Conservation (phyloP, 2,797 vertebrate genomes). For the Pseudocheirus occidentalis region DNA sequence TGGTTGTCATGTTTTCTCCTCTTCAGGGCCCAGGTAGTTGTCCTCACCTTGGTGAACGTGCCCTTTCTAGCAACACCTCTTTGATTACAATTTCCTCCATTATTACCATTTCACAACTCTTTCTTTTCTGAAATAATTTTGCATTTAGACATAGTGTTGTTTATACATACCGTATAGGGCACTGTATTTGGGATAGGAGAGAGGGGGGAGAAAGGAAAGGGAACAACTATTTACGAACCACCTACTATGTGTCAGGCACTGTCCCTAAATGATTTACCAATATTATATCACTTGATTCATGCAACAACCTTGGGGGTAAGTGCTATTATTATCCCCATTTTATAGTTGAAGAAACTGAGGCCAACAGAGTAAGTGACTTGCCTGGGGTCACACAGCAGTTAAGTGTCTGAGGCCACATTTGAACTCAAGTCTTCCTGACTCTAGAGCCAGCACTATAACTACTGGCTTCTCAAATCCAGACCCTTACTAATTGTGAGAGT, state of each 20-base stretch:
- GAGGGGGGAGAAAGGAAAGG: neutral
- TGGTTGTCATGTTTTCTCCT: neutral
- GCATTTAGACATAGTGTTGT: neutral
- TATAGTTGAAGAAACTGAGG: neutral
- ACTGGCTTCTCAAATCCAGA: neutral
- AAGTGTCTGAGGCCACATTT: neutral
- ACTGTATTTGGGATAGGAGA: neutral
- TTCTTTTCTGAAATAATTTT: neutral
- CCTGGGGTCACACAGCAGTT: neutral
- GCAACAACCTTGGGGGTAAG: neutral
- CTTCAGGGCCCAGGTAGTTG: neutral
- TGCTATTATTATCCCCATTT: neutral
- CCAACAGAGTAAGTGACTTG: neutral
- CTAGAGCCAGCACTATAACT: neutral
- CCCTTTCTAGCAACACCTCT: neutral
- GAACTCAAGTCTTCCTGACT: neutral
- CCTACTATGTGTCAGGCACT: neutral
- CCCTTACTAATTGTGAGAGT: neutral
- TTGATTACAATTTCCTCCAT: neutral
- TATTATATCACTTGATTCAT: neutral
- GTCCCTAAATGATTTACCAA: neutral
- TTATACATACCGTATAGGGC: conserved; percentile 6
- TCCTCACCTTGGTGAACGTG: conserved; percentile 16
- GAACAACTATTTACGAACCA: neutral
- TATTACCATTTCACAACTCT: neutral